Base-by-base conservation (phyloP, 92 coral and sea anemone species). In the Ricordea florida region DNA sequence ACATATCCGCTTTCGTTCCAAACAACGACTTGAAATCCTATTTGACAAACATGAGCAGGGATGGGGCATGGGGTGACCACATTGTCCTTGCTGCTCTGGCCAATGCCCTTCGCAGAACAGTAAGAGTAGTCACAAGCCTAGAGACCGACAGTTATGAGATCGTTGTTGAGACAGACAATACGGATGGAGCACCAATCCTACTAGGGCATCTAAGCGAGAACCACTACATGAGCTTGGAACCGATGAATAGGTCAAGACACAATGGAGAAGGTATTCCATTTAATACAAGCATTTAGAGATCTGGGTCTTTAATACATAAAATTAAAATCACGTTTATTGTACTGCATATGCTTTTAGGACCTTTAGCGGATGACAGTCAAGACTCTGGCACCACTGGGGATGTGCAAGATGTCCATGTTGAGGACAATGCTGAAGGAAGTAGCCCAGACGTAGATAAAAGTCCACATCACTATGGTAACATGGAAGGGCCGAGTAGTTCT, bases 61-160 rank as follows among this genome's bases (percentile, higher is more conserved):
- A 61, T 40, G 35, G 68, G 8, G 26, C 68, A 5, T 61, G 68
- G 68, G 68, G 68, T 1, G 68, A 61, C 17, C 68, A 38, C 30
- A 37, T 38, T 25, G 50, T 61, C 34, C 49, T 61, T 14, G 33
- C 41, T 10, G 48, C 68, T 2, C 30, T 61, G 10, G 68, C 68
- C 48, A 23, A 61, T 25, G 68, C 68, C 3, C 68, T 61, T 5
- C 20, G 11, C 1, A 61, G 16, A 40, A 61, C 68, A 13, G 15
- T 61, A 2, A 22, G 30, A 26, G 33, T 40, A 9, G 49, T 37
- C n/a, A 23, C 62, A n/a, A 55, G 62, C 38, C 62, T 10, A 21
- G 32, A 40, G 9, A 3, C 18, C 2, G 34, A 23, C 30, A 24
- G 25, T 22, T 23, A 8, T 10, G 48, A 61, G 17, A 10, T 37